These are phyloP conservation scores for Callionymus lyra DNA, from an alignment of 2,113 vertebrate species.

Conservation along the genomic window DNA sequence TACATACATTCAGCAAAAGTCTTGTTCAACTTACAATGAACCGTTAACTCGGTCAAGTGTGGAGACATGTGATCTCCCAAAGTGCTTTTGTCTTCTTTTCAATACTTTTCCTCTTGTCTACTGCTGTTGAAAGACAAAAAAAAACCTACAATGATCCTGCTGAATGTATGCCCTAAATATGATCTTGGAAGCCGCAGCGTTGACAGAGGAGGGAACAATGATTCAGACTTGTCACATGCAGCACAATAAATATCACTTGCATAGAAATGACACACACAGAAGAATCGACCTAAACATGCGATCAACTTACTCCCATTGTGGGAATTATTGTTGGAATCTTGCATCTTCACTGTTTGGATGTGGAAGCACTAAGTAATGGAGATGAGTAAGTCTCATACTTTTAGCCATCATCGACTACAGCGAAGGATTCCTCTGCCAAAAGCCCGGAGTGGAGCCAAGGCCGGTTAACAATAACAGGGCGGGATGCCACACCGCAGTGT, in stretches of 20 bases:
- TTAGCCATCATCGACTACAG: constrained; percentile 24
- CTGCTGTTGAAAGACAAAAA: too few species aligned
- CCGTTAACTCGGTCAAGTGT: too few species aligned
- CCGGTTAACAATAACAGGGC: constrained; percentile 48
- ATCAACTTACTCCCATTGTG: too few species aligned
- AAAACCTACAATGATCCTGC: constrained; percentile 7
- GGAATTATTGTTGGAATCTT: neutral
- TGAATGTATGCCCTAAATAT: constrained; percentile 9
- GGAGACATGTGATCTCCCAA: too few species aligned
- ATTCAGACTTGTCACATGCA: constrained; percentile 12
- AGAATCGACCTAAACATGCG: constrained; percentile 11
- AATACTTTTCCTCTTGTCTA: too few species aligned
- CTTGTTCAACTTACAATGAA: too few species aligned
- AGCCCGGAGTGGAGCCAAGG: constrained; percentile 12
- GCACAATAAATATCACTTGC: constrained; percentile 23
- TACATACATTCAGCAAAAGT: too few species aligned
- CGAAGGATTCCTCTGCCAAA: constrained; percentile 14
- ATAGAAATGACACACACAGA: constrained; percentile 10
- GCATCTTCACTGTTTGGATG: too few species aligned
- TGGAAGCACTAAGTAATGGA: neutral
- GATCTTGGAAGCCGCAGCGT: constrained; percentile 7
- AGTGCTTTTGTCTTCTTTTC: too few species aligned
- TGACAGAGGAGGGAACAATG: constrained; percentile 12
- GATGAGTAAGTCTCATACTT: constrained; percentile 26
- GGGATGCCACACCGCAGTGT: constrained; percentile 46